A percentile compares a stretch with the other conserved stretches of the same genome.
These are phyloP conservation scores for Sesamia nonagrioides DNA, from an alignment of 1,140 invertebrate genomes.

Conservation along the genomic window DNA sequence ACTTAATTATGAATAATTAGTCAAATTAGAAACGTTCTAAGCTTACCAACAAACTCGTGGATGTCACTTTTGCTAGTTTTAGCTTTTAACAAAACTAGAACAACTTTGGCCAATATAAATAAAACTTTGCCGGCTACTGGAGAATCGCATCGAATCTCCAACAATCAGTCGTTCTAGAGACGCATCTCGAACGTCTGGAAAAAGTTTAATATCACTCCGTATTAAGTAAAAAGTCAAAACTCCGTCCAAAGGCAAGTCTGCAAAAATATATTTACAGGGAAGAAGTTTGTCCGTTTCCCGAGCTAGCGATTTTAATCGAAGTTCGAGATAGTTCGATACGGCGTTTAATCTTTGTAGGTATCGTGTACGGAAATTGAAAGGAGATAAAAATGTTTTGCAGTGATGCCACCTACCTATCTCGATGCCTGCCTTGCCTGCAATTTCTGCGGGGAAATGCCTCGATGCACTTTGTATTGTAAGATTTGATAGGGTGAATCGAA, in stretches of 20 bases:
- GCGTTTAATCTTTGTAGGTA: slow-evolving; percentile 48
- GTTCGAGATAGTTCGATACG: slow-evolving; percentile 44
- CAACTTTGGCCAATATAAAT: neutral
- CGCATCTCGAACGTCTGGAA: slow-evolving; percentile 26
- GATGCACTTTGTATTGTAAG: slow-evolving; percentile 24
- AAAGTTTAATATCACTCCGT: slow-evolving; percentile 39
- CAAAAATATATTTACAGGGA: slow-evolving; percentile 46
- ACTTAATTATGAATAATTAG: too few species aligned
- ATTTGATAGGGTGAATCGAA: slow-evolving; percentile 11
- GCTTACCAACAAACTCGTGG: neutral
- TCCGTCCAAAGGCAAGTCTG: slow-evolving; percentile 18
- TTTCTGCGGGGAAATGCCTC: neutral
- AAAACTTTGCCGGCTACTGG: neutral
- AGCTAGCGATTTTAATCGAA: slow-evolving; percentile 50
- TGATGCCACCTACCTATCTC: slow-evolving; percentile 1
- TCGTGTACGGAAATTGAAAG: slow-evolving; percentile 49
- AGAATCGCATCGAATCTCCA: slow-evolving; percentile 1
- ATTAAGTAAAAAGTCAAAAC: slow-evolving; percentile 23
- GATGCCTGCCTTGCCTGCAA: slow-evolving; percentile 14
- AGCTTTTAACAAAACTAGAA: slow-evolving; percentile 4
- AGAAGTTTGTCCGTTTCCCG: slow-evolving; percentile 41
- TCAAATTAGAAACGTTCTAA: neutral
- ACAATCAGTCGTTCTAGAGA: neutral
- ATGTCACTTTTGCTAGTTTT: neutral
- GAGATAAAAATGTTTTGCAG: slow-evolving; percentile 49